Evolutionary conservation across 2,113 vertebrate species (phyloP).

Genomic region (Corvus moneduloides): DNA sequence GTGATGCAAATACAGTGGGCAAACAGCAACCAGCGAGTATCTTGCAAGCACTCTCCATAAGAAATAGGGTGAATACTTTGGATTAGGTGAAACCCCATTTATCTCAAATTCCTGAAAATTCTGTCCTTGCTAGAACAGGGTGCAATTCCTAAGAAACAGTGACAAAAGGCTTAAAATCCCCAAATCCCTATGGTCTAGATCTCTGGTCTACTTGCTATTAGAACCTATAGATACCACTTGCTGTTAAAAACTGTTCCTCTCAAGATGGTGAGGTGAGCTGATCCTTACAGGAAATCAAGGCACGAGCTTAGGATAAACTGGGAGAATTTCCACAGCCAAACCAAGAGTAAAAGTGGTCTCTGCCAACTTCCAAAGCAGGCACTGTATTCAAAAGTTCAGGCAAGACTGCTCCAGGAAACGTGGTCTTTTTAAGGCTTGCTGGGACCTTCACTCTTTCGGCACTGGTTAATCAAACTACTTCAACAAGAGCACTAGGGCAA

Average conservation of each 20-base stretch:
- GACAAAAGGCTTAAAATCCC: neutral
- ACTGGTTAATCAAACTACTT: neutral
- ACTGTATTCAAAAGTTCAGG: neutral
- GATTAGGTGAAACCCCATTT: neutral
- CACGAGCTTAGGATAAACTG: neutral
- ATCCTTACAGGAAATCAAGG: neutral
- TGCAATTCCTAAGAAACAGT: neutral
- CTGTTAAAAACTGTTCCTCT: neutral
- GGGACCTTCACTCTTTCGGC: neutral
- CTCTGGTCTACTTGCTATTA: neutral
- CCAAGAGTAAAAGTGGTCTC: neutral
- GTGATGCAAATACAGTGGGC: neutral
- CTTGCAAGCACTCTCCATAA: neutral
- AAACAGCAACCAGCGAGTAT: neutral
- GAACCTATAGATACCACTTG: neutral
- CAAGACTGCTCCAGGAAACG: neutral
- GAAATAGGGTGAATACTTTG: neutral
- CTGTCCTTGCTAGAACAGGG: neutral
- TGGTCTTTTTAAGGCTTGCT: neutral
- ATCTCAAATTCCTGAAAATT: neutral
- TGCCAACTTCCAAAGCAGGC: neutral
- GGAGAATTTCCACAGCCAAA: neutral
- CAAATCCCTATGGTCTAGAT: neutral
- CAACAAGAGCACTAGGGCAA: neutral
- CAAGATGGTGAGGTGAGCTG: neutral